These are phyloP conservation scores for Ganaspis brasiliensis DNA, from an alignment of 2,888 invertebrate genomes.

Conservation along the genomic window DNA sequence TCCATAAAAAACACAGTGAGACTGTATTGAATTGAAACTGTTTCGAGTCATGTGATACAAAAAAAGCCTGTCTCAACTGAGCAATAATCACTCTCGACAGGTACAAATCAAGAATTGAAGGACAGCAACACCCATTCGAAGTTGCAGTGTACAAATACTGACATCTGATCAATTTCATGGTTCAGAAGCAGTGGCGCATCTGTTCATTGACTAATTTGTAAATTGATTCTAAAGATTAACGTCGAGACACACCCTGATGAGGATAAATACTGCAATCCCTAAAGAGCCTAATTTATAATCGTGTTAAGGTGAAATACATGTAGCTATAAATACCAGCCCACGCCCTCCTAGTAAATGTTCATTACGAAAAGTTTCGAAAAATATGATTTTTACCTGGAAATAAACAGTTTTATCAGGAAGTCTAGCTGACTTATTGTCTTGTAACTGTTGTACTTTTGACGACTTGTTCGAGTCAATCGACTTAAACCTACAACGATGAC, in stretches of 20 bases:
- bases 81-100: slow-evolving; percentile 10
- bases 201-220: slow-evolving; percentile 63
- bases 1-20: no score
- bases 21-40: no score
- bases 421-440: slow-evolving; percentile 13
- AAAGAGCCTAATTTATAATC: slow-evolving; percentile 61
- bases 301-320: slow-evolving; percentile 51
- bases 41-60: neutral
- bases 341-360: slow-evolving; percentile 39
- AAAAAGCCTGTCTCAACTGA: slow-evolving; percentile 13
- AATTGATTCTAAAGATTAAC: slow-evolving; percentile 66
- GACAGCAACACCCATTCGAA: slow-evolving; percentile 8
- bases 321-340: slow-evolving; percentile 22
- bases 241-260: slow-evolving; percentile 62
- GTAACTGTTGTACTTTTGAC: neutral
- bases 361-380: neutral
- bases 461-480: slow-evolving; percentile 24
- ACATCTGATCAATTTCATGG: slow-evolving; percentile 64
- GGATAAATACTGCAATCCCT: slow-evolving; percentile 41
- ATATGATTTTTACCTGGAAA: neutral
- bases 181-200: slow-evolving; percentile 45
- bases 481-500: slow-evolving; percentile 12
- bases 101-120: slow-evolving; percentile 20
- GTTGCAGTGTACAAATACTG: neutral
- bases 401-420: slow-evolving; percentile 16